Conservation (phyloP, 2,113 vertebrate species). For the Potamarius usumacintae region DNA sequence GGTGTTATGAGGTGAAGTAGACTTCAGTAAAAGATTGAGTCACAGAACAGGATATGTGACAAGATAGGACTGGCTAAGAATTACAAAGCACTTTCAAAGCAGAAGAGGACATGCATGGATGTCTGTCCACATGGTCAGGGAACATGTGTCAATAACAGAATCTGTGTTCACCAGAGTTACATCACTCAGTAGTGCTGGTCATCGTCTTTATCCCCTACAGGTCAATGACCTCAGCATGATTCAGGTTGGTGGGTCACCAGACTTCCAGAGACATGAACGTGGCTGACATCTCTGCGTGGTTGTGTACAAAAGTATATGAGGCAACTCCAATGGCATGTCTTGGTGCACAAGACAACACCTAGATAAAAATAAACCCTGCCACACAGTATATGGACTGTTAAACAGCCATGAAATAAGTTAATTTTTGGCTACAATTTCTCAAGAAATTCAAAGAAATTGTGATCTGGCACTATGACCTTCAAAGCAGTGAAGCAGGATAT, state of each 20-base stretch:
- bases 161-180: constrained; percentile 20
- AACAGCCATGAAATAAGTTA: background rate
- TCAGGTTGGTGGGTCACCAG: background rate
- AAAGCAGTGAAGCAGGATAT: background rate
- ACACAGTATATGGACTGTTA: background rate
- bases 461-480: background rate
- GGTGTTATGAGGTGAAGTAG: background rate
- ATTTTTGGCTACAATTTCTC: no score
- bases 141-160: background rate
- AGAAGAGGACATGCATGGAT: background rate
- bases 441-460: background rate
- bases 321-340: constrained; percentile 8
- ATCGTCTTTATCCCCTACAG: background rate
- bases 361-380: background rate
- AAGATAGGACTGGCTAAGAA: background rate
- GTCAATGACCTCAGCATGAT: constrained; percentile 31
- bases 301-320: constrained; percentile 8
- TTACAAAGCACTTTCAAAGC: constrained; percentile 30
- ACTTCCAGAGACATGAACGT: background rate
- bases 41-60: constrained; percentile 25
- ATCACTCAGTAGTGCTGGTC: constrained; percentile 6
- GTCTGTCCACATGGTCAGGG: background rate
- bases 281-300: background rate
- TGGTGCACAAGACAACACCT: constrained; percentile 3
- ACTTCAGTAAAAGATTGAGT: background rate